Evolutionary conservation across 2,113 vertebrate genomes (phyloP).

Genomic region (Salvelinus fontinalis): DNA sequence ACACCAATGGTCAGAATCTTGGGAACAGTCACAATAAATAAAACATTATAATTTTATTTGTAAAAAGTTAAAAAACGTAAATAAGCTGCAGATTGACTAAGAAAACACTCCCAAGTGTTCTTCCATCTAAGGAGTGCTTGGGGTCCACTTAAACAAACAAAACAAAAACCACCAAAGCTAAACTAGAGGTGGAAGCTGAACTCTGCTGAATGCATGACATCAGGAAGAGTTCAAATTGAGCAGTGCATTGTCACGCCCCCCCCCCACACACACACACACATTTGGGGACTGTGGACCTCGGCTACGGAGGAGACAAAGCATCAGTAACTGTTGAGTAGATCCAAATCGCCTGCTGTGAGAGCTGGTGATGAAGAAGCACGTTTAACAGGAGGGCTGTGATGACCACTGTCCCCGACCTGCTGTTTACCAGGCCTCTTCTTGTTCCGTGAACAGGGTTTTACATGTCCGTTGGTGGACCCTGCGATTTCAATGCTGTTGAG

Average conservation of each 20-base stretch:
- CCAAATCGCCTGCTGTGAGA: slow-evolving; percentile 81
- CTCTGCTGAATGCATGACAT: too few species aligned
- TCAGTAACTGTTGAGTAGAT: slow-evolving; percentile 90
- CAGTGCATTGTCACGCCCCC: too few species aligned
- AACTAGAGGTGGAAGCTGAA: too few species aligned
- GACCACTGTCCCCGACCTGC: slow-evolving; percentile 50
- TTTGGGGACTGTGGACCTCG: not conserved
- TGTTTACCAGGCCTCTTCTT: slow-evolving; percentile 76
- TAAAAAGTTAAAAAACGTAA: too few species aligned
- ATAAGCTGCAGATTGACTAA: too few species aligned
- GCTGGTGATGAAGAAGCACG: slow-evolving; percentile 64
- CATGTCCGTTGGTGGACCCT: slow-evolving; percentile 35
- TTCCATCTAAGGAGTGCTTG: too few species aligned
- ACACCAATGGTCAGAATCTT: too few species aligned
- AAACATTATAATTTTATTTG: too few species aligned
- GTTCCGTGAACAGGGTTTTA: slow-evolving; percentile 42
- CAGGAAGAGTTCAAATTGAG: not conserved
- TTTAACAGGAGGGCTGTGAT: slow-evolving; percentile 67
- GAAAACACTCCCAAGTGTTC: too few species aligned
- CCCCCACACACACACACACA: not conserved
- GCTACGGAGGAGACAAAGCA: not conserved
- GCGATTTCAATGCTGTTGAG: not conserved
- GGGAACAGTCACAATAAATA: too few species aligned
- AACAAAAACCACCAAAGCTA: too few species aligned
- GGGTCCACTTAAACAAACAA: too few species aligned